A percentile compares a stretch with the other conserved stretches of the same genome.
Evolutionary conservation across 2,797 vertebrate genomes (phyloP).

Genomic region (Ispidina picta): DNA sequence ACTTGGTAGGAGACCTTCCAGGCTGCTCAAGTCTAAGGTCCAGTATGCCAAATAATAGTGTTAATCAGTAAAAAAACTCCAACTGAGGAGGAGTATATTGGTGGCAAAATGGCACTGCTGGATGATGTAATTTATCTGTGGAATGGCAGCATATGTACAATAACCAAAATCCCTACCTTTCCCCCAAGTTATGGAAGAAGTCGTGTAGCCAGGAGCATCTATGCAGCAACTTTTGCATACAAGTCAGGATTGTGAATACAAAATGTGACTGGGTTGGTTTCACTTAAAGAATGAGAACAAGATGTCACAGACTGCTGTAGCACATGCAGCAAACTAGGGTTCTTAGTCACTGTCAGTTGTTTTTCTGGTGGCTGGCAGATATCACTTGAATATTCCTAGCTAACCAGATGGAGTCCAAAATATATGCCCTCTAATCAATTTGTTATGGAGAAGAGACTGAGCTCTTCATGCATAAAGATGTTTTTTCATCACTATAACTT

Average conservation of each 20-base stretch:
- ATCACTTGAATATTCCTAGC: neutral
- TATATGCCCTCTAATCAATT: neutral
- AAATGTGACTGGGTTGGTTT: neutral
- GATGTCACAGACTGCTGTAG: neutral
- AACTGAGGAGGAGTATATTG: neutral
- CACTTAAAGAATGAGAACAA: neutral
- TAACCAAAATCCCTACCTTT: neutral
- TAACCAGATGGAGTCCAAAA: neutral
- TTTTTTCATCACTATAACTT: neutral
- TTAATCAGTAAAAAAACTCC: neutral
- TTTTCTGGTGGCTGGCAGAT: neutral
- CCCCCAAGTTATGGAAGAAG: neutral
- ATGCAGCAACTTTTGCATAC: neutral
- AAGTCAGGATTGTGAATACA: neutral
- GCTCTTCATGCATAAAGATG: neutral
- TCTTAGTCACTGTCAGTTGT: neutral
- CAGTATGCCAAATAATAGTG: neutral
- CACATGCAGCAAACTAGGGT: neutral
- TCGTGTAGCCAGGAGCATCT: neutral
- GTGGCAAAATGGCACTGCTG: neutral
- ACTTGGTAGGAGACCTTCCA: neutral
- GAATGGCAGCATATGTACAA: neutral
- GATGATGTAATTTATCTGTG: neutral
- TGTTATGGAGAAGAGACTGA: neutral
- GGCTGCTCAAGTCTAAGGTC: neutral